Conservation (phyloP, 2,113 vertebrate species). For the Columba livia region DNA sequence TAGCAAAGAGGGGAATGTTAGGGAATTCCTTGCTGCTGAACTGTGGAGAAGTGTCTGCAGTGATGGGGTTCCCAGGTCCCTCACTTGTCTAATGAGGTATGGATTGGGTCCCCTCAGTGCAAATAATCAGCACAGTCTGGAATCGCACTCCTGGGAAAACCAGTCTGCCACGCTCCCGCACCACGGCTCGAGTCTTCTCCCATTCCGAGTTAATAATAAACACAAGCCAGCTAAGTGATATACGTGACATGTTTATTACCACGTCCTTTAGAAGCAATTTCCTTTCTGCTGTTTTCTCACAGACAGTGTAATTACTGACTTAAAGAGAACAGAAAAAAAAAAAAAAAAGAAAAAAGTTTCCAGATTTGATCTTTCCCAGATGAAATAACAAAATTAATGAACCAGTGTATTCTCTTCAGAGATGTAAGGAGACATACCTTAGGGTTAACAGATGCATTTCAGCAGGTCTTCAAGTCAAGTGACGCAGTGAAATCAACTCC, state of each 20-base stretch:
- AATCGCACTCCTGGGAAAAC: neutral
- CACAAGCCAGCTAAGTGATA: conserved; percentile 21
- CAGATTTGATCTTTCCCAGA: conserved; percentile 61
- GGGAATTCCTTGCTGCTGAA: conserved; percentile 31
- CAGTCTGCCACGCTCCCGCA: neutral
- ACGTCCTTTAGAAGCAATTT: conserved; percentile 61
- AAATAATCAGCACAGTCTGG: neutral
- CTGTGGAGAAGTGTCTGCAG: neutral
- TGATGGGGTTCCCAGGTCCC: neutral
- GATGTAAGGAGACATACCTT: conserved; percentile 9
- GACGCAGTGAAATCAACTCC: neutral
- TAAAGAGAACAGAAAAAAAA: neutral
- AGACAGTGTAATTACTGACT: conserved; percentile 46
- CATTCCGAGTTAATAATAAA: conserved; percentile 40
- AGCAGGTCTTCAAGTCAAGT: conserved; percentile 27
- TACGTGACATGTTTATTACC: conserved; percentile 52
- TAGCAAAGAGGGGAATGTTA: neutral
- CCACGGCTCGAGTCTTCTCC: neutral
- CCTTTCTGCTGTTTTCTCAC: conserved; percentile 63
- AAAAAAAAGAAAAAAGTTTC: neutral
- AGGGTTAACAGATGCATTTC: conserved; percentile 49
- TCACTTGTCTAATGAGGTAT: neutral
- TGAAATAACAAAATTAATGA: conserved; percentile 55
- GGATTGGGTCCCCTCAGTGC: neutral
- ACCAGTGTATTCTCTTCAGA: conserved; percentile 7